Evolutionary conservation across 2,113 vertebrate species (phyloP).

Genomic region (Anoplopoma fimbria): DNA sequence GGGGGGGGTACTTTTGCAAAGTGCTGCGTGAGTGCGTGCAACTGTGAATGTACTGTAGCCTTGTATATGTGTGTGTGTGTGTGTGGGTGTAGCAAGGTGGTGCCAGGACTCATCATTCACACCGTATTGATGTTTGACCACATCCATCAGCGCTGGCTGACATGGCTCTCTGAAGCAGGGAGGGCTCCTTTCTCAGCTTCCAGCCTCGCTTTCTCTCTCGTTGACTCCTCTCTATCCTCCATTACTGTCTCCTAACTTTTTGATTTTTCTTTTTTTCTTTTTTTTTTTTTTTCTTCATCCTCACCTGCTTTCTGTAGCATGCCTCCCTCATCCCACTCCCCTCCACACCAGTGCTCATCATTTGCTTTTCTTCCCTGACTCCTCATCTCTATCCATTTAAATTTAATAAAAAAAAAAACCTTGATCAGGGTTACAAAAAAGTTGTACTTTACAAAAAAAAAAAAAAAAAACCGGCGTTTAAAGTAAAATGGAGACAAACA

Average conservation of each 20-base stretch:
- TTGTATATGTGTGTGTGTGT: conserved; percentile 9
- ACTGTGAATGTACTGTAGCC: neutral
- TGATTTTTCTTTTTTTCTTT: neutral
- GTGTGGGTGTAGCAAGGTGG: conserved; percentile 10
- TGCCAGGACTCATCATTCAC: conserved; percentile 59
- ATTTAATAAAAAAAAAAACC: too few species aligned
- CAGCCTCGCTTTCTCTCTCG: neutral
- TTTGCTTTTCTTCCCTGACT: too few species aligned
- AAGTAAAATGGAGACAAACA: too few species aligned
- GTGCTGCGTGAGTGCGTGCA: conserved; percentile 17
- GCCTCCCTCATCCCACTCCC: neutral
- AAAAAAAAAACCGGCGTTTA: too few species aligned
- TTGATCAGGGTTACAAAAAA: too few species aligned
- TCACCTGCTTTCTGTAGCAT: neutral
- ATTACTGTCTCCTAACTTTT: neutral
- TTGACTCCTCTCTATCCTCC: neutral
- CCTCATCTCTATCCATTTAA: too few species aligned
- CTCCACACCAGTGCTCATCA: too few species aligned
- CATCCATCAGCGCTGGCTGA: conserved; percentile 65
- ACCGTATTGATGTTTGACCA: conserved; percentile 68
- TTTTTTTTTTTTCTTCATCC: neutral
- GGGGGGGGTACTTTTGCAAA: conserved; percentile 33
- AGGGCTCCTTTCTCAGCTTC: conserved; percentile 37
- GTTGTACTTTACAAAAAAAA: too few species aligned
- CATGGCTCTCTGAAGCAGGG: conserved; percentile 38